Percentiles rank a stretch among this genome's conserved stretches.
Evolutionary conservation across 2,113 vertebrate species (phyloP).

Genomic region (Dryoscopus gambensis): DNA sequence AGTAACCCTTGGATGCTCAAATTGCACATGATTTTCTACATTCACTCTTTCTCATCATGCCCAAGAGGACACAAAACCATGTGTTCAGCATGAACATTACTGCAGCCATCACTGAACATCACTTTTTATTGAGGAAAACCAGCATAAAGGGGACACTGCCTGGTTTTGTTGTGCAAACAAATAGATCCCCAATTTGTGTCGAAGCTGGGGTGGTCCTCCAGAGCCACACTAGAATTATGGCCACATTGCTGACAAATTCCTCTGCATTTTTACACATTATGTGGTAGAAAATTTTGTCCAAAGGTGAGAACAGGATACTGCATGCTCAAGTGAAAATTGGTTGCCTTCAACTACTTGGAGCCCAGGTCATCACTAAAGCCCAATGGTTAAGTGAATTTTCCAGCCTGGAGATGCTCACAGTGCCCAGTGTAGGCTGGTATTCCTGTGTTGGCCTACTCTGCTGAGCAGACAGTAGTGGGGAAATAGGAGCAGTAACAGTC

Average conservation of each 20-base stretch:
- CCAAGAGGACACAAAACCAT: neutral
- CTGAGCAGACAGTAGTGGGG: neutral
- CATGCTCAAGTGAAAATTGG: neutral
- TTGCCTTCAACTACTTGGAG: neutral
- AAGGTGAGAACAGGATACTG: neutral
- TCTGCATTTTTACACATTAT: neutral
- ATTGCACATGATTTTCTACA: neutral
- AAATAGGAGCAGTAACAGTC: neutral
- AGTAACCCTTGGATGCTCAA: neutral
- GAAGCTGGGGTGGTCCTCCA: neutral
- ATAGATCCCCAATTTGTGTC: neutral
- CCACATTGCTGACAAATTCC: neutral
- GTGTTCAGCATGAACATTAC: neutral
- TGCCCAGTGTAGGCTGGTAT: rapidly evolving
- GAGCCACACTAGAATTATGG: neutral
- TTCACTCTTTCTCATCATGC: neutral
- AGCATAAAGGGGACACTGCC: neutral
- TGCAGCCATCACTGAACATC: neutral
- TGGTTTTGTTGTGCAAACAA: neutral
- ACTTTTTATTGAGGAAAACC: neutral
- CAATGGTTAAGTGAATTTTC: neutral
- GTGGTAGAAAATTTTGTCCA: neutral
- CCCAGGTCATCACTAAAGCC: neutral
- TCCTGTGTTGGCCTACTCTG: neutral
- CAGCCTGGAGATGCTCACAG: neutral